Base-by-base conservation (phyloP, 2,113 vertebrate species). In the Pionites leucogaster region DNA sequence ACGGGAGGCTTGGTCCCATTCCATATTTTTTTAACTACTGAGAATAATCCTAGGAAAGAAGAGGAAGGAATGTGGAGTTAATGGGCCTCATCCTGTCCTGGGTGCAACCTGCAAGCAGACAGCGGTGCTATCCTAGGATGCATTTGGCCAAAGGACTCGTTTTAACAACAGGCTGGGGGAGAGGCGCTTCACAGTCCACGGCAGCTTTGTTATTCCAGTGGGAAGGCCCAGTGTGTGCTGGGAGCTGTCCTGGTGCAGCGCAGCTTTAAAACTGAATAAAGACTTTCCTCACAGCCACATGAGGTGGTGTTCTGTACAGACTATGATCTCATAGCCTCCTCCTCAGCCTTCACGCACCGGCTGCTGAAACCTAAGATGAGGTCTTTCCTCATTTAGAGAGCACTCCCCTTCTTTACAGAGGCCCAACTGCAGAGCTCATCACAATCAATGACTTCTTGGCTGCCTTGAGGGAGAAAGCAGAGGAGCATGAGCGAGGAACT, bases 311-410 rank as follows among this genome's bases (percentile, higher is more conserved):
- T 90, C 22, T 19, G 60, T 41, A 35, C 57, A 97, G 96, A 92
- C 88, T 41, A 95, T 98, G 98, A 98, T 97, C 97, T 98, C 98
- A 98, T 97, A 95, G 31, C 74, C 50, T 63, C 90, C 94, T 86
- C 91, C 94, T 80, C 76, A n/a, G 91, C 57, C 95, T 89, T 46
- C 92, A 47, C 15, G 8, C 74, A 22, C 95, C 42, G 95, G 85
- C 98, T 96, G 96, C 96, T 97, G 97, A 97, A 97, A 98, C 97
- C 95, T 55, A 92, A 97, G 96, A 95, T 88, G 95, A 98, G 92
- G 86, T 90, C 70, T 68, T 85, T 86, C 79, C 50, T 39, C 88
- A 68, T 90, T 94, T 94, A 93, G 93, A 97, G 95, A 93, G 84
- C 90, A 27, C 81, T 93, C 81, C 93, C 93, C 23, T 70, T 86